A percentile compares a stretch with the other conserved stretches of the same genome.
phyloP scores from a whole-genome alignment of 2,113 vertebrate genomes.

The Platysteira castanea region DNA sequence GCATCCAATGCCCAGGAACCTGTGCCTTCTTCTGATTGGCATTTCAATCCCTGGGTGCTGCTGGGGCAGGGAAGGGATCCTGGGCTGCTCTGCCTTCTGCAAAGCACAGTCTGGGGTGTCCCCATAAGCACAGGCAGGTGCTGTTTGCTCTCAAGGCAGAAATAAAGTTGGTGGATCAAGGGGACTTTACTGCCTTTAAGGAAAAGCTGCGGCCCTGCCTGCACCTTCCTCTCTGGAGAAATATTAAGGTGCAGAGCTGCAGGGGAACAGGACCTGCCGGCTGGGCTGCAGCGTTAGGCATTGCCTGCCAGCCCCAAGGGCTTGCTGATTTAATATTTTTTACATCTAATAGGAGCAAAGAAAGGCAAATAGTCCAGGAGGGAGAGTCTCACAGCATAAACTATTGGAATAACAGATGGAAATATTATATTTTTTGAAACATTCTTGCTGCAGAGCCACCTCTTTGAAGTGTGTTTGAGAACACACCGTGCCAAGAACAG shows the following conservation, averaged over 20 bases:
- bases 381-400: slow-evolving; percentile 61
- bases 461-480: slow-evolving; percentile 72
- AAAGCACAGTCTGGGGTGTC: background rate
- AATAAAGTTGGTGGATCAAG: slow-evolving; percentile 43
- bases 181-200: slow-evolving; percentile 29
- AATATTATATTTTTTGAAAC: slow-evolving; percentile 73
- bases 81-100: background rate
- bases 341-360: slow-evolving; percentile 53
- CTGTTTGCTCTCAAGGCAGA: slow-evolving; percentile 31
- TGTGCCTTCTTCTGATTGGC: accelerated
- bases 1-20: background rate
- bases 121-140: background rate
- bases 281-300: slow-evolving; percentile 8
- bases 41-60: background rate
- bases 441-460: slow-evolving; percentile 66
- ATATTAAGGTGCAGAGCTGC: background rate
- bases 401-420: slow-evolving; percentile 77
- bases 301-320: slow-evolving; percentile 18
- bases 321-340: slow-evolving; percentile 37
- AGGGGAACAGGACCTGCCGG: slow-evolving; percentile 24
- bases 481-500: slow-evolving; percentile 61
- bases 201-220: slow-evolving; percentile 39
- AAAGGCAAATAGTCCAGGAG: slow-evolving; percentile 57
- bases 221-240: background rate
- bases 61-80: background rate